Conservation (phyloP, 2,888 invertebrate species). For the Drosophila formosana region DNA sequence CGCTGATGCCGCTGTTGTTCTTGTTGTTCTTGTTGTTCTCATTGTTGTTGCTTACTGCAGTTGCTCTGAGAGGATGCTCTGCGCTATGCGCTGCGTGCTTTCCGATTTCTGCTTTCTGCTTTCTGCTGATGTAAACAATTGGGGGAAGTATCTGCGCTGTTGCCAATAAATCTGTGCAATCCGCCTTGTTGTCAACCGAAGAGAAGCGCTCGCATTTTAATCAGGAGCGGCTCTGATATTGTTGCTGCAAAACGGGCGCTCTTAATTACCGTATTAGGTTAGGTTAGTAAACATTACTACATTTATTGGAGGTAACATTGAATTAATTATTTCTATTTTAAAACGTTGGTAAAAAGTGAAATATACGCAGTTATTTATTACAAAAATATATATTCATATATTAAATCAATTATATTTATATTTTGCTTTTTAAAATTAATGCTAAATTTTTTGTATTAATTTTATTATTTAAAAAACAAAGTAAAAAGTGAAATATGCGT, state of each 20-base stretch:
- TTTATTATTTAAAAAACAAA: too few relatives aligned
- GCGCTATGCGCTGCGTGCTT: slow-evolving; percentile 20
- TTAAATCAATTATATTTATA: too few relatives aligned
- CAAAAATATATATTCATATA: too few relatives aligned
- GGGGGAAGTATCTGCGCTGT: slow-evolving; percentile 47
- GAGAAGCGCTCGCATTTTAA: background rate
- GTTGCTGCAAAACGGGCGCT: background rate
- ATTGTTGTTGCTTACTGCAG: slow-evolving; percentile 1
- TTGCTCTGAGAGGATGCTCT: slow-evolving; percentile 43
- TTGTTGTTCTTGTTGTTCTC: slow-evolving; percentile 8
- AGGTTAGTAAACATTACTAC: background rate
- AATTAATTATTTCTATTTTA: background rate
- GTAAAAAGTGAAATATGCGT: too few relatives aligned
- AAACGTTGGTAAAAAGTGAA: background rate
- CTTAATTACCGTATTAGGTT: background rate
- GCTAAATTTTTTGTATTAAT: too few relatives aligned
- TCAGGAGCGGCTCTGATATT: slow-evolving; percentile 15
- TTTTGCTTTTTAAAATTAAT: too few relatives aligned
- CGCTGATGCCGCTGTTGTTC: slow-evolving; percentile 21
- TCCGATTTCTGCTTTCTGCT: slow-evolving; percentile 24
- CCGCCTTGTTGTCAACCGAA: slow-evolving; percentile 7
- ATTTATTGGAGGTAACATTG: background rate
- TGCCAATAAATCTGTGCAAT: slow-evolving; percentile 44
- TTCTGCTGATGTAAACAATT: slow-evolving; percentile 69
- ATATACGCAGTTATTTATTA: too few relatives aligned